phyloP scores from a whole-genome alignment of 2,797 vertebrate species.

The Buphagus erythrorhynchus region DNA sequence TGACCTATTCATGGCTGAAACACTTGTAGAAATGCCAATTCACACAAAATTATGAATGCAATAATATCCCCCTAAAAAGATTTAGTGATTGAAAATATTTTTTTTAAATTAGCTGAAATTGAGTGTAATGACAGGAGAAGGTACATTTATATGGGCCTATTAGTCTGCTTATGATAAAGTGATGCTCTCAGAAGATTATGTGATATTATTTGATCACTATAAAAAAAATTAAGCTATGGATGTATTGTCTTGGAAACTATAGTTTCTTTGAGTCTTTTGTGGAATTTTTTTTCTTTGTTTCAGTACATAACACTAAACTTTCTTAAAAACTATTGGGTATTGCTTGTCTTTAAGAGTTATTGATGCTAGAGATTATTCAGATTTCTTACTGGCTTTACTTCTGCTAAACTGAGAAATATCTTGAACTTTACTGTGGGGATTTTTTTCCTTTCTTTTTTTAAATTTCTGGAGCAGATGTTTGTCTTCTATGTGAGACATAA shows the following conservation, averaged over 20 bases:
- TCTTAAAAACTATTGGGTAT: not conserved
- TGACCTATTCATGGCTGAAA: not conserved
- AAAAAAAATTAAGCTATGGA: not conserved
- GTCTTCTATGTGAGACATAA: not conserved
- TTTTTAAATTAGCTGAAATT: not conserved
- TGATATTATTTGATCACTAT: not conserved
- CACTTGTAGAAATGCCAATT: not conserved
- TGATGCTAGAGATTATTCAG: not conserved
- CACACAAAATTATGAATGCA: not conserved
- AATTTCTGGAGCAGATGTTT: conserved; percentile 29
- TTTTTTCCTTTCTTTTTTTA: not conserved
- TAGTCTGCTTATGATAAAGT: not conserved
- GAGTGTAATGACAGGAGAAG: not conserved
- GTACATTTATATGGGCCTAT: not conserved
- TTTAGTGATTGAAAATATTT: not conserved
- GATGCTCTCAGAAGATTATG: not conserved
- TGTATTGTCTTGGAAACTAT: not conserved
- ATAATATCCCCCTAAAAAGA: not conserved
- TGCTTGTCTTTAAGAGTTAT: not conserved
- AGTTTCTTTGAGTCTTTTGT: not conserved
- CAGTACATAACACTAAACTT: not conserved
- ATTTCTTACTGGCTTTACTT: not conserved
- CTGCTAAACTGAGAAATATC: not conserved
- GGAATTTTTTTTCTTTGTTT: not conserved
- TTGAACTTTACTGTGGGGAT: not conserved